Evolutionary conservation across 2,797 vertebrate species (phyloP), one percentile per base, ranked within the genome.

Genomic region (Heteromormyrus szaboi): DNA sequence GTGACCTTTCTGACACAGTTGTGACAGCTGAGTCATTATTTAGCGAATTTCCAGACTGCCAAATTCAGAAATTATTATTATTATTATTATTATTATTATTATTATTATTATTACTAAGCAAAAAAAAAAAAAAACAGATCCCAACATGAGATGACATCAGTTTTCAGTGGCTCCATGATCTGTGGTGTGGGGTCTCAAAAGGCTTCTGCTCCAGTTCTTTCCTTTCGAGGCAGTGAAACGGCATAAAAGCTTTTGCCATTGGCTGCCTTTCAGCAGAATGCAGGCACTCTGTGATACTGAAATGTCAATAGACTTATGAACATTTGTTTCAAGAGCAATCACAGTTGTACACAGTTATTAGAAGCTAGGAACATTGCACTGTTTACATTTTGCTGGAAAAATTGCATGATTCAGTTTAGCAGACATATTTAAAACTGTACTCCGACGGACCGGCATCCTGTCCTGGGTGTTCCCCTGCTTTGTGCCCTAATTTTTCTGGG

Each of bases 131-230:
- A n/a, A 33, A 41, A 8, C 46, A 86, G 44, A 37, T 22, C 50
- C 9, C 19, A 84, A 50, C 81, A 29, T 46, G 44, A 88, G 88
- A 89, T 89, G 50, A 0, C 4, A 22, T 29, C 68, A 88, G 56
- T 65, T 68, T 59, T 5, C 44, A 65, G 84, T 14, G 68, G 48
- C 85, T 56, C 54, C 85, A 17, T 76, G 87, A 53, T 44, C 33
- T 87, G 85, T 48, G 17, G 65, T 89, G 65, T 56, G 87, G 41
- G 86, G 53, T 83, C 53, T 87, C 68, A 51, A 65, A 83, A 41
- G 84, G 88, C 87, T 90, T 91, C 89, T 87, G 87, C 89, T 90
- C 65, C 89, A 90, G 83, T 90, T 89, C 51, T 87, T 88, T 87
- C 88, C 84, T 89, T 90, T 81, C 84, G 50, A 86, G 33, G 65